Percentiles rank a stretch among this genome's conserved stretches.
Evolutionary conservation across 2,888 invertebrate genomes (phyloP).

Genomic region (Pimpla rufipes): DNA sequence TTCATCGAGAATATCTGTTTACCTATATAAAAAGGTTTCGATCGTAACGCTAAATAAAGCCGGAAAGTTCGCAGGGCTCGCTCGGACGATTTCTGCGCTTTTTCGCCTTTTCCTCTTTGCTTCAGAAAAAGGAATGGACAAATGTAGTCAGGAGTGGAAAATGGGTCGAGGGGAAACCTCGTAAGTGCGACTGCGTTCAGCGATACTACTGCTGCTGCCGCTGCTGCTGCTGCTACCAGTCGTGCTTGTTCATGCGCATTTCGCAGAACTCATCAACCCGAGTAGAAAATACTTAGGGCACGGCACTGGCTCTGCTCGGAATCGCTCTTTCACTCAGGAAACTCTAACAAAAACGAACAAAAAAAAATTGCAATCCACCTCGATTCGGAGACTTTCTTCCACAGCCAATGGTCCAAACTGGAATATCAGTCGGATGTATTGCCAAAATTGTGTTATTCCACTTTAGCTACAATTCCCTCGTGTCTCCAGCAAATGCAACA

Average conservation of each 20-base stretch:
- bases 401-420: neutral
- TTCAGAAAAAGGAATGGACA: neutral
- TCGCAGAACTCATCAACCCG: constrained; percentile 13
- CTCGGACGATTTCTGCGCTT: constrained; percentile 13
- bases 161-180: constrained; percentile 14
- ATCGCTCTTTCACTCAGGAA: neutral
- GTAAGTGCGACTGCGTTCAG: neutral
- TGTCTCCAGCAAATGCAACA: neutral
- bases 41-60: constrained; percentile 56
- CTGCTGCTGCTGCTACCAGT: neutral
- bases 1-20: constrained; percentile 43
- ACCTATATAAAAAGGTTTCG: constrained; percentile 54
- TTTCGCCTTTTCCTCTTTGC: constrained; percentile 9
- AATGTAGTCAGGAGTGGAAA: neutral
- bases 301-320: neutral
- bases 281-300: constrained; percentile 2
- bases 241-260: constrained; percentile 12
- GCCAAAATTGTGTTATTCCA: neutral
- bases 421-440: neutral
- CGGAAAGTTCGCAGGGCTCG: constrained; percentile 41
- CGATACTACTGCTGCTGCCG: constrained; percentile 1
- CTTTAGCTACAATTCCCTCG: neutral
- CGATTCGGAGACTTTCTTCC: neutral
- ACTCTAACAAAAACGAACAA: neutral
- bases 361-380: neutral